Percentiles rank a stretch among this genome's conserved stretches.
These are phyloP conservation scores for Cyrtorhinus lividipennis DNA, from an alignment of 1,140 invertebrate genomes.

Conservation along the genomic window DNA sequence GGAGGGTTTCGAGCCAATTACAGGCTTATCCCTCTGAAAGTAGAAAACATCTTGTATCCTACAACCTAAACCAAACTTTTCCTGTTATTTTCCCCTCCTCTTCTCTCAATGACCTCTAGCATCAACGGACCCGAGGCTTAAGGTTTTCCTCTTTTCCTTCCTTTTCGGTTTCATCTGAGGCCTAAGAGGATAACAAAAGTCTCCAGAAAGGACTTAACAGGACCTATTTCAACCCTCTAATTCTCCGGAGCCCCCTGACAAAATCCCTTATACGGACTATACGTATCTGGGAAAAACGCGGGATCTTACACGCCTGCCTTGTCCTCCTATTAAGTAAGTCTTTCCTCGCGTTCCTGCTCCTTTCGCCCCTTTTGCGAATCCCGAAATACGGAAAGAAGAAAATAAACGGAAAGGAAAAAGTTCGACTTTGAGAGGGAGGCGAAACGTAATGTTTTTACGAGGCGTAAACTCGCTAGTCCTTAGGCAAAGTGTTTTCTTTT, in stretches of 20 bases:
- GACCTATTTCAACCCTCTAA: neutral
- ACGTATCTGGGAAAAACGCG: neutral
- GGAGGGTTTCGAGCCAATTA: no score
- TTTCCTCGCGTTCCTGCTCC: neutral
- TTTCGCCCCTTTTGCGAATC: neutral
- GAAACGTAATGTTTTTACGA: constrained; percentile 7
- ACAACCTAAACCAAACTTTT: no score
- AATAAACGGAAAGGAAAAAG: neutral
- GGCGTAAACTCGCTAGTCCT: neutral
- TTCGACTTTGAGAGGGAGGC: neutral
- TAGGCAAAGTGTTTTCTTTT: constrained; percentile 9
- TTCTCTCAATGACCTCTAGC: no score
- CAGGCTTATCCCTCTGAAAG: no score
- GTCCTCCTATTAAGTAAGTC: no score
- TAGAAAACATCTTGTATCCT: no score
- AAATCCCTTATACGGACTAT: neutral
- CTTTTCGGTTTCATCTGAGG: neutral
- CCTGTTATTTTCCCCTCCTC: no score
- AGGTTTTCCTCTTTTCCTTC: no score
- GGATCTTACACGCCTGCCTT: no score
- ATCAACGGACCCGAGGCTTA: no score
- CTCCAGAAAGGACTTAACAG: neutral
- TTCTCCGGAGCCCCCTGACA: neutral
- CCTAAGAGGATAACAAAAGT: neutral
- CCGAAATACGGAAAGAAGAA: neutral